A percentile compares a stretch with the other conserved stretches of the same genome.
phyloP scores from a whole-genome alignment of 2,888 invertebrate genomes.

The Nysson spinosus region DNA sequence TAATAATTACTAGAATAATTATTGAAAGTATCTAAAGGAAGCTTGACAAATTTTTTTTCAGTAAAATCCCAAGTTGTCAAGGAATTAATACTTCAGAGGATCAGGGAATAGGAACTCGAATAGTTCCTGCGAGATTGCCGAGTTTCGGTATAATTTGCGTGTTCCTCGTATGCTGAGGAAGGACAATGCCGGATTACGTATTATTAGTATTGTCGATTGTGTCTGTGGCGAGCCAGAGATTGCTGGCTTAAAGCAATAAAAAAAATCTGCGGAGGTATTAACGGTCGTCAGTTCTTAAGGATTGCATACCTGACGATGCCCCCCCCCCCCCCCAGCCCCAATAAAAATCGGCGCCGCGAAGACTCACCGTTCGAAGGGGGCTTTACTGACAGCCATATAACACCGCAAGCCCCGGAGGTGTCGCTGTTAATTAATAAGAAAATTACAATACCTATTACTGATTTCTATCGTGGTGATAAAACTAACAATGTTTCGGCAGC shows the following conservation, averaged over 20 bases:
- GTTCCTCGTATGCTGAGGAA: not conserved
- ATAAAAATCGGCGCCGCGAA: constrained; percentile 36
- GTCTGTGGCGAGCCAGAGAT: not conserved
- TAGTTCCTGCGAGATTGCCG: not conserved
- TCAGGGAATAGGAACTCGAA: not conserved
- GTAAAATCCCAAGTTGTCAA: not conserved
- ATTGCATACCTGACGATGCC: constrained; percentile 24
- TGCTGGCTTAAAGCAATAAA: constrained; percentile 36
- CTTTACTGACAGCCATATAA: not conserved
- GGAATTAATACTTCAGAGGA: not conserved
- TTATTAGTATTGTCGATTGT: constrained; percentile 3
- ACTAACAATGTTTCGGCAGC: no score
- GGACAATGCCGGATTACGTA: constrained; percentile 29
- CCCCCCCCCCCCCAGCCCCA: no score
- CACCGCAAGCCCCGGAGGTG: not conserved
- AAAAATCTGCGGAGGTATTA: constrained; percentile 11
- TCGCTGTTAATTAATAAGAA: constrained; percentile 4
- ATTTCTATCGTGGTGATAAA: not conserved
- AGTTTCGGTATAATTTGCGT: constrained; percentile 25
- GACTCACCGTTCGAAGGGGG: not conserved
- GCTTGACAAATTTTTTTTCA: not conserved
- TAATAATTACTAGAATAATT: no score
- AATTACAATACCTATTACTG: not conserved
- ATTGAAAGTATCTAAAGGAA: not conserved
- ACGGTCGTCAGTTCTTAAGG: constrained; percentile 9